A percentile compares a stretch with the other conserved stretches of the same genome.
These are phyloP conservation scores for Digitonthophagus gazella DNA, from an alignment of 2,888 invertebrate genomes.

Conservation along the genomic window DNA sequence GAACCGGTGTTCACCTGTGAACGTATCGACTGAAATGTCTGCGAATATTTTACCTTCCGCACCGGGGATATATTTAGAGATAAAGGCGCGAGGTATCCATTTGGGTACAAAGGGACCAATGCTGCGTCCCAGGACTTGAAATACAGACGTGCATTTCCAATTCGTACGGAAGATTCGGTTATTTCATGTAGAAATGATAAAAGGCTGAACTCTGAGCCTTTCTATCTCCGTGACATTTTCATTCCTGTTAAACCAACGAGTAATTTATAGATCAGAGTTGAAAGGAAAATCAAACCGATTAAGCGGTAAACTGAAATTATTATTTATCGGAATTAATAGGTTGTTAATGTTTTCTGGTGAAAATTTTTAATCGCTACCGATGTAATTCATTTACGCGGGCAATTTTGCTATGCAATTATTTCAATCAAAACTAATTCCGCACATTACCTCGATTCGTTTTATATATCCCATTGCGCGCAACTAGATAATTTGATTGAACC, in stretches of 20 bases:
- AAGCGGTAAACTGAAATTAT: neutral
- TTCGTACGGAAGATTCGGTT: neutral
- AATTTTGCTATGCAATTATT: neutral
- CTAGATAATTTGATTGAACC: neutral
- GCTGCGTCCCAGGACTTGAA: neutral
- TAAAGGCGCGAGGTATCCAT: neutral
- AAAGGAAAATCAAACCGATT: neutral
- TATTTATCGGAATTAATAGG: neutral
- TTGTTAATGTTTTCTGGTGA: neutral
- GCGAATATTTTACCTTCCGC: neutral
- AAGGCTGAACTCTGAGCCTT: neutral
- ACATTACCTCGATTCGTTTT: constrained; percentile 9
- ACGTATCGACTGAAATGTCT: neutral
- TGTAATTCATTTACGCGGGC: constrained; percentile 1
- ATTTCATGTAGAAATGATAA: neutral
- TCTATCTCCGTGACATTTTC: neutral
- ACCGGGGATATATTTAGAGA: neutral
- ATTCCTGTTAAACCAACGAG: neutral
- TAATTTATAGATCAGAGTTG: no score
- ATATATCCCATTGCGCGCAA: neutral
- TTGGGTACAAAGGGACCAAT: neutral
- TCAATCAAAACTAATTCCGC: constrained; percentile 15
- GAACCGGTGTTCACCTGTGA: neutral
- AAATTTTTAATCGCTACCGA: neutral
- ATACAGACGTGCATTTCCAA: neutral